phyloP scores from a whole-genome alignment of 1,140 invertebrate genomes.

The Drosophila serrata region DNA sequence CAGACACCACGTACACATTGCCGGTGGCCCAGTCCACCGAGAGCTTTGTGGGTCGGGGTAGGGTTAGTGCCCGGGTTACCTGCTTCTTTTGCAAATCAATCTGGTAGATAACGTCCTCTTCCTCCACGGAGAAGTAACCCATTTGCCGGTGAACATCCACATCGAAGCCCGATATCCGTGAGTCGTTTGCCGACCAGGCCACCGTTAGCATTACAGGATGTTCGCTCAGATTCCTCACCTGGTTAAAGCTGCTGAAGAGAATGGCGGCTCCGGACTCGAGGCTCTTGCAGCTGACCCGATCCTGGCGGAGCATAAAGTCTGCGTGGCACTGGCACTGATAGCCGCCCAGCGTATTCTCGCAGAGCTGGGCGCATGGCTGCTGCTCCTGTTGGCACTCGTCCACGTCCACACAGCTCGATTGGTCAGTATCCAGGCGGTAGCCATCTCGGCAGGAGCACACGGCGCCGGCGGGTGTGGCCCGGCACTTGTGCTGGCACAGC shows the following conservation, averaged over 20 bases:
- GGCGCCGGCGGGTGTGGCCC: slow-evolving; percentile 81
- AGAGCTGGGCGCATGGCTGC: slow-evolving; percentile 92
- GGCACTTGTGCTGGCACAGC: slow-evolving; percentile 86
- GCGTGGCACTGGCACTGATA: slow-evolving; percentile 91
- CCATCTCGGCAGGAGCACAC: slow-evolving; percentile 92
- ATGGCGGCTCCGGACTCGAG: slow-evolving; percentile 86
- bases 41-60: slow-evolving; percentile 89
- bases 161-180: slow-evolving; percentile 86
- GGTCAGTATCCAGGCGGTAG: slow-evolving; percentile 88
- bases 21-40: slow-evolving; percentile 91
- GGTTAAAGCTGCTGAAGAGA: slow-evolving; percentile 86
- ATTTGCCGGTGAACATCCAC: slow-evolving; percentile 78
- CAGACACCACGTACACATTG: slow-evolving; percentile 92
- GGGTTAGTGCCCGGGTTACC: slow-evolving; percentile 85
- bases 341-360: slow-evolving; percentile 90
- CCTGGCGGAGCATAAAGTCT: slow-evolving; percentile 87
- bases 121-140: slow-evolving; percentile 85
- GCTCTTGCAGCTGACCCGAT: slow-evolving; percentile 91
- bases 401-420: slow-evolving; percentile 87
- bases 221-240: slow-evolving; percentile 86
- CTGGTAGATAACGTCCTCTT: slow-evolving; percentile 75
- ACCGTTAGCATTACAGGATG: slow-evolving; percentile 79
- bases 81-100: slow-evolving; percentile 62
- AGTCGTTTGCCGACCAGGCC: slow-evolving; percentile 84
- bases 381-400: slow-evolving; percentile 89